A percentile compares a stretch with the other conserved stretches of the same genome.
phyloP scores from a whole-genome alignment of 2,797 vertebrate species.

The Varecia variegata region DNA sequence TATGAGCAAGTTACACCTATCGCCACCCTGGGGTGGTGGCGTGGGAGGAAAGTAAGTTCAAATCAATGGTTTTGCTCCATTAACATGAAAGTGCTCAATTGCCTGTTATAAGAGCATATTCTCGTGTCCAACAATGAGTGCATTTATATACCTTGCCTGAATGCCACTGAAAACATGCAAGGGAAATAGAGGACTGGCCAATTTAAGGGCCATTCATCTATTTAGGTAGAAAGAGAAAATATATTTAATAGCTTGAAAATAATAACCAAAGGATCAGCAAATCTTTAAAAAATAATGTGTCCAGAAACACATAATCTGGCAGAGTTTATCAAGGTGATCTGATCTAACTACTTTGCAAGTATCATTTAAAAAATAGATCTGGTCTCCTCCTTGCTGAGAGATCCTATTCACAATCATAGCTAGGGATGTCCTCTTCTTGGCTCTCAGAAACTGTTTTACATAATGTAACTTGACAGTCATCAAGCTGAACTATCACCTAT shows the following conservation, averaged over 20 bases:
- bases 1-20: background rate
- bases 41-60: background rate
- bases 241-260: constrained; percentile 15
- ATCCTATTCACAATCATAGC: background rate
- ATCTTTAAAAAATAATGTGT: background rate
- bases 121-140: background rate
- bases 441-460: background rate
- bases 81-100: background rate
- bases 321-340: background rate
- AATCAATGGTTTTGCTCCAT: background rate
- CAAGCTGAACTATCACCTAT: background rate
- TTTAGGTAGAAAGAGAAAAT: background rate
- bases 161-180: background rate
- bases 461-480: background rate
- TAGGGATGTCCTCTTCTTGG: background rate
- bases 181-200: background rate
- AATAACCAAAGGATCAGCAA: background rate
- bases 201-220: background rate
- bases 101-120: background rate
- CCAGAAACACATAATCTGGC: background rate
- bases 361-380: background rate
- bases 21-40: rapidly evolving
- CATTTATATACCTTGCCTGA: background rate
- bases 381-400: background rate
- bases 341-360: background rate